Base-by-base conservation (phyloP, 1,140 invertebrate genomes). In the Camponotus vicinus region DNA sequence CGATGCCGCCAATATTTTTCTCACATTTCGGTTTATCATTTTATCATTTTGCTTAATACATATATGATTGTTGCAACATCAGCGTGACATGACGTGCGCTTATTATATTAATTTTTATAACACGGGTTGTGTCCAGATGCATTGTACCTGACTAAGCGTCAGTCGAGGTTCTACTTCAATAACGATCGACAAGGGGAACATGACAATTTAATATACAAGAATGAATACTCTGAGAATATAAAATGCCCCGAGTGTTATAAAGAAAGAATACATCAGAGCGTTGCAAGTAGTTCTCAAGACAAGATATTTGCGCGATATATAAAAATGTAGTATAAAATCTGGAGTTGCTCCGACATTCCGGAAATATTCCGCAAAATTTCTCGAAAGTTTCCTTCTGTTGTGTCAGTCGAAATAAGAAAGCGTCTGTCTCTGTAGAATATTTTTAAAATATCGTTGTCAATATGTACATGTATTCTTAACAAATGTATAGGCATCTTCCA, bases 81-180 rank as follows among this genome's bases (percentile, higher is more conserved):
- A 45, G 8, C 37, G 57, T 77, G 5, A 45, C 15, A 18, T 52
- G 57, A 21, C 37, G 27, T 18, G 21, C 15, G 57, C 73, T 61
- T 63, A 63, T 77, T 63, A 77, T 4, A n/a, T 52, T 52, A 52
- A 77, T 77, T 59, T 34, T 75, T 40, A 75, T 57, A 73, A 57
- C 57, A 59, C 21, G 49, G 15, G 4, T 59, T 9, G 57, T 21
- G 34, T 57, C 15, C 63, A 64, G 63, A 64, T 64, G 37, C 42
- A 77, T 18, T 34, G 49, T 52, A 6, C 13, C 37, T 9, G n/a
- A 45, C 15, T 69, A 45, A 15, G 63, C 34, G 27, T 69, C 34
- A 34, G 1, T 40, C 27, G 27, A 27, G 21, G n/a, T 42, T 57
- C 21, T 79, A 37, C 27, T 27, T 27, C 21, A 27, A 45, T 45